Base-by-base conservation (phyloP, 2,797 vertebrate genomes). In the Acanthopagrus latus region DNA sequence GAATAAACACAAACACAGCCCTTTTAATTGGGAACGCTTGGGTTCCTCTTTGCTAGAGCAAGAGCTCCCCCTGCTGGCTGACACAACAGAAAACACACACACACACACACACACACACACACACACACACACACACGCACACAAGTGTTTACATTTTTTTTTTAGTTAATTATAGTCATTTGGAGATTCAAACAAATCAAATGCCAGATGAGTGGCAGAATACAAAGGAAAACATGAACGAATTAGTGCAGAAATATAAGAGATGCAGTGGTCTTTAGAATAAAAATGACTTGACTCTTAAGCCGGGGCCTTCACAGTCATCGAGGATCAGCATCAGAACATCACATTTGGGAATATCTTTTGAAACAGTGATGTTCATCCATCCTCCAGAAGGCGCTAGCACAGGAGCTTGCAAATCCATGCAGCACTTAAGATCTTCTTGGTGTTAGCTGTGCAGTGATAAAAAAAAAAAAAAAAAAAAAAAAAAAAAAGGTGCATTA, bases 41-140 rank as follows among this genome's bases (percentile, higher is more conserved):
- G 29, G 73, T 70, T 64, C 50, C 18, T 18, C 52, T 88, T 82
- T 54, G 52, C 58, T 78, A 70, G 76, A 78, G 62, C 47, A n/a
- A 23, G 86, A 89, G 93, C 86, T 14, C 92, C 89, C 85, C 82
- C 92, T 92, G 58, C 71, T 88, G 93, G 88, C n/a, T 1, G 1
- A 38, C 2, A n/a, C 0, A 11, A 43, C 43, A 33, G 27, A 85
- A 11, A 65, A 46, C 81, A 75, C 51, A 23, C 54, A 54, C 4
- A 14, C 13, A 4, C 43, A 44, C 46, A 47, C 46, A 44, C 43
- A 44, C 12, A 44, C 43, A 14, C 12, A 44, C 4, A 25, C 44
- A 16, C 44, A 46, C 46, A 48, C 47, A 44, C 43, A 44, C 43
- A 44, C 43, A 44, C 47, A 44, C 43, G 44, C 43, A 44, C 46